Conservation (phyloP, 2,113 vertebrate genomes). For the Euleptes europaea region DNA sequence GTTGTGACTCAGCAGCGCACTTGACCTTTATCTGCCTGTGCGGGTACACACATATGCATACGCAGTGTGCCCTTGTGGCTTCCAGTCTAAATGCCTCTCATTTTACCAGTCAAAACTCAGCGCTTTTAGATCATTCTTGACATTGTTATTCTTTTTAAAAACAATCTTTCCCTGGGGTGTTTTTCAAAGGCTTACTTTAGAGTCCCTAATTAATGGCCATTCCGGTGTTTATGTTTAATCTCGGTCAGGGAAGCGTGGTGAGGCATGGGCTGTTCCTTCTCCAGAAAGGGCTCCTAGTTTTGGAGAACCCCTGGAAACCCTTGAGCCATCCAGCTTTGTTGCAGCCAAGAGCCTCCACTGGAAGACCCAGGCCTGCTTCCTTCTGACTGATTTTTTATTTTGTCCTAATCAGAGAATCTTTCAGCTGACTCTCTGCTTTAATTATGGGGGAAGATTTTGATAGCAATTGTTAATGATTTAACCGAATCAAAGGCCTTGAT, state of each 20-base stretch:
- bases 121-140: background rate
- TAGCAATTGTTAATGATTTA: slow-evolving; percentile 29
- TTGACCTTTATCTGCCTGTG: background rate
- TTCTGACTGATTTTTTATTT: slow-evolving; percentile 3
- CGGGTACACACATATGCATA: no score
- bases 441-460: slow-evolving; percentile 30
- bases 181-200: slow-evolving; percentile 11
- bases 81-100: background rate
- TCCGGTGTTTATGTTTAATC: background rate
- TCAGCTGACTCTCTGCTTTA: slow-evolving; percentile 31
- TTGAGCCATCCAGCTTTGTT: background rate
- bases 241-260: background rate
- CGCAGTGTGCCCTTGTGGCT: background rate
- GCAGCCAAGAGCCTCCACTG: background rate
- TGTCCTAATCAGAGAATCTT: background rate
- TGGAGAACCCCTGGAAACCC: background rate
- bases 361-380: background rate
- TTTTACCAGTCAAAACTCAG: background rate
- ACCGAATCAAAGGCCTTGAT: slow-evolving; percentile 36
- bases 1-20: no score
- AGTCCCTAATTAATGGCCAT: slow-evolving; percentile 1
- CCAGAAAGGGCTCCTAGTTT: background rate
- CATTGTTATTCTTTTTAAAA: background rate
- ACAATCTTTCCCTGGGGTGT: background rate
- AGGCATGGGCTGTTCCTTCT: background rate